Base-by-base conservation (phyloP, 2,797 vertebrate genomes). In the Sebastes kiyomatsui region DNA sequence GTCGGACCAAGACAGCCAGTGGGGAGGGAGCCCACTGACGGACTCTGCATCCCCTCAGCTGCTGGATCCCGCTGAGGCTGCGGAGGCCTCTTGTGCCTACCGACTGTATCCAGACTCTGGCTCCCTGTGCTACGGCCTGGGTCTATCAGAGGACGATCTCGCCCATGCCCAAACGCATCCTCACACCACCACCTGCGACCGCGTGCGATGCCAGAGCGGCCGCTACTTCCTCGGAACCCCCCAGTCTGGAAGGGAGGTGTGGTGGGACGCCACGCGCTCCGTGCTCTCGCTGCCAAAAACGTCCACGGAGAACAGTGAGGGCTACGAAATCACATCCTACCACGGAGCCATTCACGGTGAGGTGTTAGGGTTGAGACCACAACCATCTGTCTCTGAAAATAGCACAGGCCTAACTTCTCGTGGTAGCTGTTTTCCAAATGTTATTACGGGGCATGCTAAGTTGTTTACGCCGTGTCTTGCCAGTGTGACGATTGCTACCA, bases 1-100 rank as follows among this genome's bases (percentile, higher is more conserved):
- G 88, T 98, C 97, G 1, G 97, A 99, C 86, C 97, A 97, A 1
- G 97, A 99, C 80, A 99, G 97, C 91, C 97, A 98, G 76, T 98
- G 98, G 98, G 98, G 98, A 7, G 97, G 97, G 66, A 99, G 98
- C 66, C 98, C 97, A 0, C 88, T 98, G 88, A 98, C 97, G 0
- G 97, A 98, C 35, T 94, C 97, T 0, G 96, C 97, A 64, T 99
- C 98, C 73, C 98, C 98, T 13, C 97, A 98, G 93, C 95, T 98
- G n/a, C 80, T 98, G 95, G 98, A 98, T 76, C 88, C 97, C 0
- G 25, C 75, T 0, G 97, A 98, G 74, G 94, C 96, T 4, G 67
- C 93, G 0, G 97, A 98, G 0, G 90, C 95, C 1, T 97, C 97
- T 7, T 98, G 97, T 60, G 97, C 97, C 91, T 99, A 98, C 87